Evolutionary conservation across 2,888 invertebrate genomes (phyloP).

Genomic region (Oegoconia quadripuncta): DNA sequence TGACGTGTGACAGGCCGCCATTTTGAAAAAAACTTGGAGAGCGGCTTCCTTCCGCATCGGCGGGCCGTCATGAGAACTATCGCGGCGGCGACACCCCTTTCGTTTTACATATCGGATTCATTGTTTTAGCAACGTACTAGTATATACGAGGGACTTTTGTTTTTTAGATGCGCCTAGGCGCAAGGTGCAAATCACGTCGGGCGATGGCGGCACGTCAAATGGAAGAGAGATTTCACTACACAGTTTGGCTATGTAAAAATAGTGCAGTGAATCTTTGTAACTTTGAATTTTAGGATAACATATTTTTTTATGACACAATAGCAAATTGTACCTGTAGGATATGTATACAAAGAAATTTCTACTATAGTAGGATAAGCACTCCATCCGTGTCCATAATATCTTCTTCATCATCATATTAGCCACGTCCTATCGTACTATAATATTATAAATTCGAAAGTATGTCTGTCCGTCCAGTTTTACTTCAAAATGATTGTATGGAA

Average conservation of each 20-base stretch:
- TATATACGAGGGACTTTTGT: constrained; percentile 64
- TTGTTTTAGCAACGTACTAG: constrained; percentile 60
- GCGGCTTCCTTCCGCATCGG: constrained; percentile 76
- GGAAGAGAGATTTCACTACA: neutral
- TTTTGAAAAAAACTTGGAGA: constrained; percentile 74
- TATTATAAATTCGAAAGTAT: too few species aligned
- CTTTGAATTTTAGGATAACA: too few species aligned
- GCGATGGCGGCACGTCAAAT: constrained; percentile 34
- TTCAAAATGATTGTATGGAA: too few species aligned
- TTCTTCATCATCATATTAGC: too few species aligned
- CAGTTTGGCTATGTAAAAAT: neutral
- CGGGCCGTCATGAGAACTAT: constrained; percentile 72
- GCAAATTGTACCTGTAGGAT: too few species aligned
- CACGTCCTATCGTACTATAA: too few species aligned
- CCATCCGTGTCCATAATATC: too few species aligned
- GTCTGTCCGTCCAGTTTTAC: too few species aligned
- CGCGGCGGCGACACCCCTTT: constrained; percentile 70
- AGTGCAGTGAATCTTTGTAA: too few species aligned
- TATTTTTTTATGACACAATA: too few species aligned
- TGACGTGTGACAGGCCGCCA: constrained; percentile 72
- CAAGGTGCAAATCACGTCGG: constrained; percentile 47
- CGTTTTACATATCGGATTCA: constrained; percentile 73
- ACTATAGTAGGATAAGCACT: too few species aligned
- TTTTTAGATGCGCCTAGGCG: constrained; percentile 50
- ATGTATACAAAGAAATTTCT: too few species aligned